Evolutionary conservation across 2,888 invertebrate genomes (phyloP).

Genomic region (Germaria angustata): DNA sequence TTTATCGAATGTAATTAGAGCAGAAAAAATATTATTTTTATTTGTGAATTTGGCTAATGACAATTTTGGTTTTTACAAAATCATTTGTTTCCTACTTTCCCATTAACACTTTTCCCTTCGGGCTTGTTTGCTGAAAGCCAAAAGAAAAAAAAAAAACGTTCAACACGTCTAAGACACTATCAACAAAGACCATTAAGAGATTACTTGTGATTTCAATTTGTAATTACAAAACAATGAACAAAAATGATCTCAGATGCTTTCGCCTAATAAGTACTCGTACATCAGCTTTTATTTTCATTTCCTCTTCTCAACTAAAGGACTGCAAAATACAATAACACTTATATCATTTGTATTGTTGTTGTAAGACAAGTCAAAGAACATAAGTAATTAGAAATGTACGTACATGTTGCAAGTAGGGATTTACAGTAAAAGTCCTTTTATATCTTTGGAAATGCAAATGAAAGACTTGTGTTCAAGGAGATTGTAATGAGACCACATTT

Average conservation of each 20-base stretch:
- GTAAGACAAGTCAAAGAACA: background rate
- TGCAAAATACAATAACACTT: background rate
- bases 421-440: no score
- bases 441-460: no score
- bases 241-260: background rate
- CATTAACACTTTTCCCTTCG: background rate
- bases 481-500: no score
- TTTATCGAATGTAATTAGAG: no score
- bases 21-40: no score
- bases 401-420: no score
- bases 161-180: background rate
- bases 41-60: background rate
- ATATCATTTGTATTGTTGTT: background rate
- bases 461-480: no score
- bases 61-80: background rate
- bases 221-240: background rate
- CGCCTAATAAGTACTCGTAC: background rate
- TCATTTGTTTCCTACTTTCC: background rate
- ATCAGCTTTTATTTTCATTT: background rate
- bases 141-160: background rate
- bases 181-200: background rate
- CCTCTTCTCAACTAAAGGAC: background rate
- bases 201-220: background rate
- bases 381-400: background rate
- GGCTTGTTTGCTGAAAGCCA: background rate